A percentile compares a stretch with the other conserved stretches of the same genome.
These are phyloP conservation scores for Sebastes reedi DNA, from an alignment of 2,797 vertebrate species.

Conservation along the genomic window DNA sequence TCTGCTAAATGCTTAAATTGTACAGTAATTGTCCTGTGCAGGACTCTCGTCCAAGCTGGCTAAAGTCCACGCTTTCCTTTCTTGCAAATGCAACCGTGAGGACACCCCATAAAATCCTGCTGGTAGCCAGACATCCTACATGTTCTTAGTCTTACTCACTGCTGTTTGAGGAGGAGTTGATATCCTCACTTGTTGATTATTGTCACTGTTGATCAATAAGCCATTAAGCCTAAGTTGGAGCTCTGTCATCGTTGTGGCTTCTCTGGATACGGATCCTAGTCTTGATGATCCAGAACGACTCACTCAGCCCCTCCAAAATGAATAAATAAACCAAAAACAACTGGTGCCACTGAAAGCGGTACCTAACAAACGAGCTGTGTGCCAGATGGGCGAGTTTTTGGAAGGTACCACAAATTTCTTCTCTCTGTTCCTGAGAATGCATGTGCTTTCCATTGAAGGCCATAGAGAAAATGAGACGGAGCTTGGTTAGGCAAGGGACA, in stretches of 20 bases:
- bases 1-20: constrained; percentile 13
- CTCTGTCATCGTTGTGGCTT: constrained; percentile 38
- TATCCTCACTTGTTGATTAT: constrained; percentile 17
- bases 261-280: constrained; percentile 7
- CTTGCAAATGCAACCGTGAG: constrained; percentile 18
- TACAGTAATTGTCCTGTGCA: neutral
- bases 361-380: constrained; percentile 57
- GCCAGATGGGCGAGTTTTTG: constrained; percentile 73
- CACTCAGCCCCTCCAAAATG: constrained; percentile 5
- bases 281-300: constrained; percentile 25
- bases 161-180: constrained; percentile 1
- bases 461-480: constrained; percentile 68
- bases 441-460: constrained; percentile 79
- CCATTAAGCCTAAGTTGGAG: neutral
- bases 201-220: constrained; percentile 29
- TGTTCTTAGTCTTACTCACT: neutral
- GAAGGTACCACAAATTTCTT: constrained; percentile 69
- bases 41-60: neutral
- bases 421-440: constrained; percentile 59
- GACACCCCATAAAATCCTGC: constrained; percentile 25
- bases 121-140: constrained; percentile 20
- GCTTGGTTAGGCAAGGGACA: constrained; percentile 59
- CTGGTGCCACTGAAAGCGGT: constrained; percentile 54
- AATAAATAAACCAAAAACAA: constrained; percentile 27
- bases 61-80: neutral